These are phyloP conservation scores for Saccopteryx bilineata DNA, from an alignment of 2,113 vertebrate genomes.

Conservation along the genomic window DNA sequence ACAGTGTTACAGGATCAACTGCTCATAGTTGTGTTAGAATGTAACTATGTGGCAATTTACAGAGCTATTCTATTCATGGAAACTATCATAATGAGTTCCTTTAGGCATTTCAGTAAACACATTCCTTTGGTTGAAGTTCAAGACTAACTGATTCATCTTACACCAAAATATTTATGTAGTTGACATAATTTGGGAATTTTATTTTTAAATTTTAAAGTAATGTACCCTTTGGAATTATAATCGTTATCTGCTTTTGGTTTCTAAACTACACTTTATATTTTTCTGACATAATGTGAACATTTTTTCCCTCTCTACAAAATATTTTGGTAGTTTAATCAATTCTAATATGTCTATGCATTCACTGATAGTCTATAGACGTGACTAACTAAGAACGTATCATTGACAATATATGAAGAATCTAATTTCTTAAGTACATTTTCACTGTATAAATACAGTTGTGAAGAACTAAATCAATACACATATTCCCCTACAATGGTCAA, in stretches of 20 bases:
- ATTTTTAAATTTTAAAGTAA: conserved; percentile 22
- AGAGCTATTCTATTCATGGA: background rate
- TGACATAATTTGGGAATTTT: conserved; percentile 16
- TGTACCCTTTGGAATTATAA: background rate
- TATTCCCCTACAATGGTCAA: background rate
- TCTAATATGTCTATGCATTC: background rate
- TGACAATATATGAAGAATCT: background rate
- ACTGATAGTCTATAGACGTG: background rate
- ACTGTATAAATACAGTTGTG: background rate
- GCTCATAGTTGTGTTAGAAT: background rate
- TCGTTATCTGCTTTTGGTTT: background rate
- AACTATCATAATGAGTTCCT: background rate
- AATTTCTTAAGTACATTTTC: background rate
- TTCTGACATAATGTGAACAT: background rate
- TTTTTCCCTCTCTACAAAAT: background rate
- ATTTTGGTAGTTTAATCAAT: background rate
- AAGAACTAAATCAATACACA: background rate
- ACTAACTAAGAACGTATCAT: background rate
- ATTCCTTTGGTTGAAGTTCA: background rate
- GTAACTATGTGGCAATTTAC: background rate
- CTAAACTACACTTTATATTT: background rate
- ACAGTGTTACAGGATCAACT: background rate
- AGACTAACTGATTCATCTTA: background rate
- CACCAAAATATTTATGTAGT: background rate
- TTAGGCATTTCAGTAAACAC: background rate